phyloP scores from a whole-genome alignment of 2,888 invertebrate genomes.

The Agriotes lineatus region DNA sequence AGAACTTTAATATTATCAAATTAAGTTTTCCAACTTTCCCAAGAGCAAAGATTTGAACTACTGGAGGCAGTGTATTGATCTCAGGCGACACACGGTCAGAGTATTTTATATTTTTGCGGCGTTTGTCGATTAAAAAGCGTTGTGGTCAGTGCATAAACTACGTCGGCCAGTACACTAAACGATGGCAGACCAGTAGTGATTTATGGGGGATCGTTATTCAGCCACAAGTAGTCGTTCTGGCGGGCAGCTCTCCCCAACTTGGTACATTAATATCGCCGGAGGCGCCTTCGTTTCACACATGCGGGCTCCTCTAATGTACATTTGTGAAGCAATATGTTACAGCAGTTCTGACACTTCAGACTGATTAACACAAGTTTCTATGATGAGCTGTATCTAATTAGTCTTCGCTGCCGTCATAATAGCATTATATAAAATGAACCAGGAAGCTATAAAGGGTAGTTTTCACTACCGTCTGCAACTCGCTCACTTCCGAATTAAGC shows the following conservation, averaged over 20 bases:
- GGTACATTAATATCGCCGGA: conserved; percentile 51
- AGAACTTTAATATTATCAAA: no score
- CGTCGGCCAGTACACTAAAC: conserved; percentile 21
- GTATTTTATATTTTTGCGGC: neutral
- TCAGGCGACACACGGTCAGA: neutral
- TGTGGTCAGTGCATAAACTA: conserved; percentile 28
- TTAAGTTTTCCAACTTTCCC: no score
- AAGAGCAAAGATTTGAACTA: no score
- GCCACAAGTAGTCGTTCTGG: conserved; percentile 50
- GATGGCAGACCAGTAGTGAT: conserved; percentile 46
- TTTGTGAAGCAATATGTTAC: conserved; percentile 42
- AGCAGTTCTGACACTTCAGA: conserved; percentile 37
- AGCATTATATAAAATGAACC: conserved; percentile 21
- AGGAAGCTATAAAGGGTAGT: conserved; percentile 11
- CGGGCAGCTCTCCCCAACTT: conserved; percentile 48
- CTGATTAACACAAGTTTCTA: conserved; percentile 41
- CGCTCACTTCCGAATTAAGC: conserved; percentile 5
- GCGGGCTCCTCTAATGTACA: conserved; percentile 38
- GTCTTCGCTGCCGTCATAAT: conserved; percentile 31
- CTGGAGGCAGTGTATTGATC: neutral
- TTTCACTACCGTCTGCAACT: neutral
- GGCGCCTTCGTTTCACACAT: conserved; percentile 45
- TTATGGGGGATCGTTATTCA: conserved; percentile 53
- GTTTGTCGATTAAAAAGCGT: neutral
- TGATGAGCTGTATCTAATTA: conserved; percentile 40